Base-by-base conservation (phyloP, 2,888 invertebrate genomes). In the Hybos culiciformis region DNA sequence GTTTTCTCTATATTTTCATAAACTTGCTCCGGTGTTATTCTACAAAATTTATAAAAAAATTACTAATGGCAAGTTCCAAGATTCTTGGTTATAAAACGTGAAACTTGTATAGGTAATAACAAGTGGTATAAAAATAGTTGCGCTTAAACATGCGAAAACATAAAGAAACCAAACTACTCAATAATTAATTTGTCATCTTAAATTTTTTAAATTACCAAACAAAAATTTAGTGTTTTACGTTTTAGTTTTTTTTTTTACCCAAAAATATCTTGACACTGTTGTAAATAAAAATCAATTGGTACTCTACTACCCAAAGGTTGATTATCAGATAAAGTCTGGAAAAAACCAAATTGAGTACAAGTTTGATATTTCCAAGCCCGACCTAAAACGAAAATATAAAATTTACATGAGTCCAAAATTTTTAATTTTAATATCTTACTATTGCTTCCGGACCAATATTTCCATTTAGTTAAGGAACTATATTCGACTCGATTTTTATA, bases 331-430 rank as follows among this genome's bases (percentile, higher is more conserved):
- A 81, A 75, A 5, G 80, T 77, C 65, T 83, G 83, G 61, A 72
- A 83, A 67, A 76, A 84, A 37, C 84, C 86, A 62, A 77, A 83
- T 63, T 87, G 83, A 34, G 75, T 77, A 60, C 87, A 87, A 0
- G 80, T 79, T 63, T 86, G 85, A 59, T 82, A 83, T 0, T 70
- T 70, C 83, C 84, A 84, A 42, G 77, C 72, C 1, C 82, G 73
- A 59, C 68, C 80, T 78, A 62, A 21, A 63, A 58, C 38, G 21
- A 34, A 26, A 14, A 42, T 24, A n/a, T 19, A 50, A 42, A 6
- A 44, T 50, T 5, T 24, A 8, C 11, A 24, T 8, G 11, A 8
- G 11, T 24, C 7, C 11, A 24, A 8, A 24, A 8, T 11, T 24
- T 8, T 24, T 8, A 8, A 11, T 24, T 8, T 11, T 8, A 8